These are phyloP conservation scores for Euzophera pinguis DNA, from an alignment of 2,888 invertebrate species.

Conservation along the genomic window DNA sequence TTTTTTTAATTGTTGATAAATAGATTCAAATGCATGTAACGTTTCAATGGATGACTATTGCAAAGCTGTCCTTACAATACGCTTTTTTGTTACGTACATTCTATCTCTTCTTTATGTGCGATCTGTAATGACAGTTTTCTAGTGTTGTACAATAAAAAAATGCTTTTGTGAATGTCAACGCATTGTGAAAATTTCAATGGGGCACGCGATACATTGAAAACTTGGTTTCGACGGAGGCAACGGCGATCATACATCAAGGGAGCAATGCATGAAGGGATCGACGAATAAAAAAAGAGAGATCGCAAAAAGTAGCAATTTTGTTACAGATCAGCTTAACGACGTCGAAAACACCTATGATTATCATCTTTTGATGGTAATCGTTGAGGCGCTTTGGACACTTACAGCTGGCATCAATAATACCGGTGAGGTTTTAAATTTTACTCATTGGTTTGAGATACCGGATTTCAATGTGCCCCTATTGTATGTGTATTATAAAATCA, in stretches of 20 bases:
- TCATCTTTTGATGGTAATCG: constrained; percentile 79
- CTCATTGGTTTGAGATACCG: constrained; percentile 45
- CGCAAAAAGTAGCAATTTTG: constrained; percentile 76
- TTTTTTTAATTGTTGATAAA: constrained; percentile 44
- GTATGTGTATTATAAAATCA: constrained; percentile 31
- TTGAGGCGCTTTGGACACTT: constrained; percentile 72
- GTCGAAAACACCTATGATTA: constrained; percentile 79
- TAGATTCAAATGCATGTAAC: constrained; percentile 40
- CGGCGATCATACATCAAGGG: constrained; percentile 47
- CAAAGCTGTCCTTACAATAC: constrained; percentile 48
- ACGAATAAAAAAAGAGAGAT: constrained; percentile 56
- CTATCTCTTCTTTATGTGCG: constrained; percentile 1
- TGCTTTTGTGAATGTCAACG: constrained; percentile 57
- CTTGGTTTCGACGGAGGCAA: constrained; percentile 38
- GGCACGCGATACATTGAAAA: constrained; percentile 32
- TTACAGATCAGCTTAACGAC: constrained; percentile 79
- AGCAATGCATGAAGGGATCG: constrained; percentile 55
- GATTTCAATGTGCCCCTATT: constrained; percentile 58
- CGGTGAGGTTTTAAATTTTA: constrained; percentile 71
- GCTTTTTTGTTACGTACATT: neutral
- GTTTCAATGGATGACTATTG: constrained; percentile 34
- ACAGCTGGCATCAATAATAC: constrained; percentile 68
- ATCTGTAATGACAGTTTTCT: constrained; percentile 44
- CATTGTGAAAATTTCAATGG: constrained; percentile 27
- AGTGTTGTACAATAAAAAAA: constrained; percentile 19